These are phyloP conservation scores for Endotricha flammealis DNA, from an alignment of 2,888 invertebrate species.

Conservation along the genomic window DNA sequence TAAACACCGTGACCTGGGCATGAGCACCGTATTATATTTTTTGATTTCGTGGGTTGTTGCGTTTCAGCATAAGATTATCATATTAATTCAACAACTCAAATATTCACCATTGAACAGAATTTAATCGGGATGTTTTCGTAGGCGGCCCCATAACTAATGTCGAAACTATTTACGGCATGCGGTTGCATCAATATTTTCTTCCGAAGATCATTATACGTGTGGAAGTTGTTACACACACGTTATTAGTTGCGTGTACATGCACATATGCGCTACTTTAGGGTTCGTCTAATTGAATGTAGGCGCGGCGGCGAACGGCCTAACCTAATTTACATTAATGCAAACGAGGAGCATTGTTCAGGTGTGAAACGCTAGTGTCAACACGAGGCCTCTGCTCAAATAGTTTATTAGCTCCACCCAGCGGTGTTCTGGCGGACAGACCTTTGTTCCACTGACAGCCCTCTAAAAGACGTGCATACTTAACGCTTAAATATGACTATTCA, in stretches of 20 bases:
- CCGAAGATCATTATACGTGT: conserved; percentile 43
- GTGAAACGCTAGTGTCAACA: conserved; percentile 78
- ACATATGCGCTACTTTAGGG: conserved; percentile 68
- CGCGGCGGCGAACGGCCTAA: conserved; percentile 63
- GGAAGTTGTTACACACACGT: conserved; percentile 45
- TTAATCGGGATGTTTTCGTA: conserved; percentile 14
- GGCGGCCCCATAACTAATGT: conserved; percentile 16
- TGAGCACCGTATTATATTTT: no score
- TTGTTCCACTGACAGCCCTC: conserved; percentile 69
- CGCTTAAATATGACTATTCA: conserved; percentile 63
- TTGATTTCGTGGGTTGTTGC: no score
- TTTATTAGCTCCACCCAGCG: conserved; percentile 76
- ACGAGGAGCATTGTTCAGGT: conserved; percentile 78
- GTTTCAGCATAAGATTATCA: no score
- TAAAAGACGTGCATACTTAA: conserved; percentile 67
- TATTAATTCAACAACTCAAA: no score
- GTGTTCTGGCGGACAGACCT: conserved; percentile 66
- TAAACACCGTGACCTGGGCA: no score
- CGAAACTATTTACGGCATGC: conserved; percentile 28
- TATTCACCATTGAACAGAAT: conserved; percentile 14
- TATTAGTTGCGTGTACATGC: conserved; percentile 57
- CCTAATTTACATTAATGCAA: conserved; percentile 79
- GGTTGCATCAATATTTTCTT: conserved; percentile 37
- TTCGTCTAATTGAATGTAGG: conserved; percentile 75
- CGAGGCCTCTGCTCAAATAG: conserved; percentile 73